Evolutionary conservation across 2,113 vertebrate species (phyloP), one percentile per base, ranked within the genome.

Genomic region (Alligator sinensis): DNA sequence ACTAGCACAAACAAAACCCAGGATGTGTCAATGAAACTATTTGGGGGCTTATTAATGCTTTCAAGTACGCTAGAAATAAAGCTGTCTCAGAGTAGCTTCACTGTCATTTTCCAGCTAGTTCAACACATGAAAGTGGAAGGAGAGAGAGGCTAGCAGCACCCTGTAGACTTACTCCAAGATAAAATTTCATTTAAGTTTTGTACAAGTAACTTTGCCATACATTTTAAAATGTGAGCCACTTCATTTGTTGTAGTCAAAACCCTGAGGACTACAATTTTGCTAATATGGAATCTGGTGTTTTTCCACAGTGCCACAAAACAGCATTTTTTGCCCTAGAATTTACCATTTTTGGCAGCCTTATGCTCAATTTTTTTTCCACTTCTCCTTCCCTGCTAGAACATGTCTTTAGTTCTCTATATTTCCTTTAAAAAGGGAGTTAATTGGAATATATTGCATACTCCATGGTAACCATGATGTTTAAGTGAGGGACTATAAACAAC

Each of bases 351-450:
- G 9, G 60, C 11, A 83, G 19, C 3, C 47, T 15, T 3, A 4
- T 70, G 76, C 34, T 22, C 19, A 66, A 0, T 16, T 28, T 17
- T 64, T 16, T 14, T 81, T 81, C 3, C 16, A 61, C 1, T 2
- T 54, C 47, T 4, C 28, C 5, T 85, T 11, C 3, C 5, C 62
- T 30, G 4, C 18, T 1, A 0, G 16, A 22, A 77, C 2, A 18
- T 38, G 0, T 47, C 60, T 64, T 24, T 16, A 11, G 63, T 4
- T 68, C 34, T 85, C 27, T 22, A 25, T 10, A 11, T 74, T 66
- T 47, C 34, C 21, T 74, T 6, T 47, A 11, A 22, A 74, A 4
- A 4, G 70, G 22, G 25, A 74, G 34, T 22, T 14, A 74, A 47
- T 22, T 24, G 21, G 38, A 74, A 3, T 74, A 47, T 11, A 14